A percentile compares a stretch with the other conserved stretches of the same genome.
phyloP scores from a whole-genome alignment of 2,888 invertebrate genomes.

The Eucriotettix oculatus region DNA sequence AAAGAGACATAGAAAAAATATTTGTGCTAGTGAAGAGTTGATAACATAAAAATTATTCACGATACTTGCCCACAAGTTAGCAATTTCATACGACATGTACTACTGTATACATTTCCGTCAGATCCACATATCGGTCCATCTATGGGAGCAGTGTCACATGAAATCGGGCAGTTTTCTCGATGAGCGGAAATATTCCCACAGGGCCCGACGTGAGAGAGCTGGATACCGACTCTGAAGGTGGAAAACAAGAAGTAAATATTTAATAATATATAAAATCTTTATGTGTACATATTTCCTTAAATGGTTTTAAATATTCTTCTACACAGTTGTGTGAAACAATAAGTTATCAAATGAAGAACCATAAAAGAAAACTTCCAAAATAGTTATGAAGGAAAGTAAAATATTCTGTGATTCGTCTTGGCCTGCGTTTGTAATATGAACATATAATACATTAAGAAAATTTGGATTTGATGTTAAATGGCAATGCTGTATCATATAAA shows the following conservation, averaged over 20 bases:
- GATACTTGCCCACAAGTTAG: constrained; percentile 63
- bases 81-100: constrained; percentile 83
- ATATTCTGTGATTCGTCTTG: too few relatives aligned
- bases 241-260: not conserved
- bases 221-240: constrained; percentile 38
- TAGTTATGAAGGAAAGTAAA: too few relatives aligned
- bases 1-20: too few relatives aligned
- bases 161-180: constrained; percentile 76
- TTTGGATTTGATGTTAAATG: too few relatives aligned
- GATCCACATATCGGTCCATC: constrained; percentile 86
- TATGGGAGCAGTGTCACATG: constrained; percentile 68
- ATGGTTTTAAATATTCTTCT: not conserved
- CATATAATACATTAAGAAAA: too few relatives aligned
- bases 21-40: too few relatives aligned
- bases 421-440: too few relatives aligned
- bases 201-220: constrained; percentile 42
- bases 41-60: too few relatives aligned
- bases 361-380: too few relatives aligned
- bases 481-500: too few relatives aligned
- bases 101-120: constrained; percentile 83
- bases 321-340: not conserved
- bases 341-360: too few relatives aligned
- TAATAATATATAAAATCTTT: not conserved
- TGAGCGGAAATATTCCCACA: constrained; percentile 61
- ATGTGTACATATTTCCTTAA: not conserved